These are phyloP conservation scores for Cabera pusaria DNA, from an alignment of 2,888 invertebrate genomes.

Conservation along the genomic window DNA sequence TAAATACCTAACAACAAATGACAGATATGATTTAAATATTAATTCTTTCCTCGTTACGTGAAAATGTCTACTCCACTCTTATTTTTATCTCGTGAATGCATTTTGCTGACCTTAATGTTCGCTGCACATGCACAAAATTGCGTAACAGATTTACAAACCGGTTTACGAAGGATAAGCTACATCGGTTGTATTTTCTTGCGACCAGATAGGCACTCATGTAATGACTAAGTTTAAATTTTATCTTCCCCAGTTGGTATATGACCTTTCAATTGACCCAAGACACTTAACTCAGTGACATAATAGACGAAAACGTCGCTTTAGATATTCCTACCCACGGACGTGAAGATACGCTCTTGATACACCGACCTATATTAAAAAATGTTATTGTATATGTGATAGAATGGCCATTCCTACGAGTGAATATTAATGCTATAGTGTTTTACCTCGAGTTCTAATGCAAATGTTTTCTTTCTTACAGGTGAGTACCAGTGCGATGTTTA, in stretches of 20 bases:
- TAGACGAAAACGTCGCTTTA: slow-evolving; percentile 37
- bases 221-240: slow-evolving; percentile 45
- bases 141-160: slow-evolving; percentile 22
- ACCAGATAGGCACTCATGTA: slow-evolving; percentile 35
- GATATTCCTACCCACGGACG: slow-evolving; percentile 17
- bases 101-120: slow-evolving; percentile 11
- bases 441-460: slow-evolving; percentile 11
- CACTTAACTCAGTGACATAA: slow-evolving; percentile 54
- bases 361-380: slow-evolving; percentile 17
- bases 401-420: background rate
- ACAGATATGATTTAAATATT: no score
- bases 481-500: slow-evolving; percentile 37
- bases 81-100: slow-evolving; percentile 1
- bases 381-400: slow-evolving; percentile 9
- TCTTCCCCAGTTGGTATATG: slow-evolving; percentile 51
- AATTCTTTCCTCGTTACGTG: no score
- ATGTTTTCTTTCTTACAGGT: slow-evolving; percentile 40
- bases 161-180: slow-evolving; percentile 38
- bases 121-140: slow-evolving; percentile 23
- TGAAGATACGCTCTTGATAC: slow-evolving; percentile 27
- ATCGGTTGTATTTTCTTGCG: slow-evolving; percentile 21
- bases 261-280: slow-evolving; percentile 66
- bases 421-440: background rate
- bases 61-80: no score
- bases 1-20: no score